Evolutionary conservation across 2,113 vertebrate genomes (phyloP).

Genomic region (Myrmecophaga tridactyla): DNA sequence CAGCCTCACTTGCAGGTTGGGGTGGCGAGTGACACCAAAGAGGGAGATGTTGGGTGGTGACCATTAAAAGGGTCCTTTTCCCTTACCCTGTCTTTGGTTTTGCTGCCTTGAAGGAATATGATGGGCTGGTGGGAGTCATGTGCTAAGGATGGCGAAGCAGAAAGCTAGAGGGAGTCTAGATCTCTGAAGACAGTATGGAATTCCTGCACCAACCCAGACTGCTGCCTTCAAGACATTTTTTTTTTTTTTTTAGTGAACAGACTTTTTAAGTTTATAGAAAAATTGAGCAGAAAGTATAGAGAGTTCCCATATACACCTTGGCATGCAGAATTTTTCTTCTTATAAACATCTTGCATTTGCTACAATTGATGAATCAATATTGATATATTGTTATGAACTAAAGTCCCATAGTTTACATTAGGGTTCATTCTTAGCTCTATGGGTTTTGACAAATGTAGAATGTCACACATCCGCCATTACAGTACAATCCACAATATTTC

Average conservation of each 20-base stretch:
- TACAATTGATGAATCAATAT: too few relatives aligned
- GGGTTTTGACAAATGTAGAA: too few relatives aligned
- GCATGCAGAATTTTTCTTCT: too few relatives aligned
- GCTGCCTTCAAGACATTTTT: not conserved
- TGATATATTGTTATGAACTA: too few relatives aligned
- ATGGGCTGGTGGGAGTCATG: not conserved
- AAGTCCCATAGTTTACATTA: too few relatives aligned
- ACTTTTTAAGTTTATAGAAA: too few relatives aligned
- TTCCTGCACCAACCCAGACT: not conserved
- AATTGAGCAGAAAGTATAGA: too few relatives aligned
- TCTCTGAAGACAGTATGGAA: not conserved
- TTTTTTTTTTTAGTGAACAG: not conserved
- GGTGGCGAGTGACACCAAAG: not conserved
- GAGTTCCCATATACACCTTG: too few relatives aligned
- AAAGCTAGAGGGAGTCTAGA: not conserved
- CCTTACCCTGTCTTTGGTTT: not conserved
- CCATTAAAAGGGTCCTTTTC: not conserved
- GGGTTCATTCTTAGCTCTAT: too few relatives aligned
- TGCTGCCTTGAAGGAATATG: not conserved
- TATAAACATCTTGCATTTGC: too few relatives aligned
- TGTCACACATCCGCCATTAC: too few relatives aligned
- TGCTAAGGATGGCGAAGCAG: not conserved
- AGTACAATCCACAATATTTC: too few relatives aligned
- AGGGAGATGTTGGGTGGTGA: not conserved
- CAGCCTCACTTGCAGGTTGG: not conserved